Evolutionary conservation across 2,888 invertebrate genomes (phyloP), one percentile per base, ranked within the genome.

Genomic region (Pristionchus arcanus): DNA sequence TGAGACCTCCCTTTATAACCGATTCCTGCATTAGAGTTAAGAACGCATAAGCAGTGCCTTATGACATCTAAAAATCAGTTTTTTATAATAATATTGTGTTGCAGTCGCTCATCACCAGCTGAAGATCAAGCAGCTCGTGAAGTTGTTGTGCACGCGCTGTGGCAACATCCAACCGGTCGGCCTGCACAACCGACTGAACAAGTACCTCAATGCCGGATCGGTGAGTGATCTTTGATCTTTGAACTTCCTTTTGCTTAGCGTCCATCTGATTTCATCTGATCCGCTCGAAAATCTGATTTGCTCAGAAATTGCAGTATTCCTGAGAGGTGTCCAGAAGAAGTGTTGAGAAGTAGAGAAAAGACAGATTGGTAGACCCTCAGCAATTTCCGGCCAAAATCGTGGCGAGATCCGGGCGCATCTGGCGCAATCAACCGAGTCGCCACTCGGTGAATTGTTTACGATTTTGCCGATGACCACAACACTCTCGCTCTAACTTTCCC

Each of bases 101-200:
- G 85, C 90, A 92, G 92, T 92, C 42, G 90, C 92, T 0, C 88
- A 90, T 25, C 86, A 91, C 15, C 89, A 90, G 0, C 90, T 91
- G 77, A 83, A 88, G 49, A 92, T 92, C 59, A 91, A 92, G 55
- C 94, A 93, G 88, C 91, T 94, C 0, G 95, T 96, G 5, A 95
- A 95, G 92, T 91, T 94, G 71, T 91, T 95, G 77, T 95, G 96
- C 31, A 94, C 95, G 59, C 94, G 95, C 92, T 95, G 95, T 92
- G 95, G 95, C 77, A 87, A 87, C 25, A 92, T 93, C 34, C 91
- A 92, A 25, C 92, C 93, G 2, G 91, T 90, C n/a, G 91, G 90
- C 21, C 85, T 93, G 68, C 92, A 91, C 88, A 89, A 49, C 13
- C 87, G 91, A 19, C 89, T 92, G 87, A 91, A 92, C 34, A 92